Percentiles rank a stretch among this genome's conserved stretches.
Conservation (phyloP, 2,797 vertebrate genomes). For the Fistularia commersonii region DNA sequence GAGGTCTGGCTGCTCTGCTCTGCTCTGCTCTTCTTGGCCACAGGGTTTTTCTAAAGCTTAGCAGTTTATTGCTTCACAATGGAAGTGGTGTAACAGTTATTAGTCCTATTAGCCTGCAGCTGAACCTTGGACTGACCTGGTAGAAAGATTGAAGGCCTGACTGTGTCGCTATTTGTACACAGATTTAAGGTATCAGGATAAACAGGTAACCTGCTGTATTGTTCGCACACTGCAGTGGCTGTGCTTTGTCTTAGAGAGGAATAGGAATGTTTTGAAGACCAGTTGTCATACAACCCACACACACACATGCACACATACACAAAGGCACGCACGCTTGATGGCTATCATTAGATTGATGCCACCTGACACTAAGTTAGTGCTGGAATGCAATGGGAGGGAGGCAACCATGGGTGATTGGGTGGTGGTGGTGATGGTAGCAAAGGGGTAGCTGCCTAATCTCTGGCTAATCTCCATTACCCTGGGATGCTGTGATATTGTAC, state of each 20-base stretch:
- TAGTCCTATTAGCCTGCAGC: slow-evolving; percentile 17
- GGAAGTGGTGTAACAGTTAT: slow-evolving; percentile 26
- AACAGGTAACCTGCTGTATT: slow-evolving; percentile 18
- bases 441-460: slow-evolving; percentile 53
- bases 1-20: slow-evolving; percentile 40
- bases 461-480: slow-evolving; percentile 37
- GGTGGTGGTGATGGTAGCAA: neutral
- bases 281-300: slow-evolving; percentile 48
- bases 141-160: slow-evolving; percentile 38
- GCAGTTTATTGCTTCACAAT: slow-evolving; percentile 5
- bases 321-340: slow-evolving; percentile 67
- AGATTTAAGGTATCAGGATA: slow-evolving; percentile 6
- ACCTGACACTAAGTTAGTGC: slow-evolving; percentile 72
- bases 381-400: slow-evolving; percentile 68
- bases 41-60: slow-evolving; percentile 15
- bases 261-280: slow-evolving; percentile 57
- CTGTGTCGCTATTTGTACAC: slow-evolving; percentile 9
- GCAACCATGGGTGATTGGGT: neutral
- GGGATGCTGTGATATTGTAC: slow-evolving; percentile 7
- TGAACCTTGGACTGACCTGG: slow-evolving; percentile 20
- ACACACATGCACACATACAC: slow-evolving; percentile 41
- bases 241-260: slow-evolving; percentile 12
- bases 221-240: slow-evolving; percentile 17
- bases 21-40: slow-evolving; percentile 14
- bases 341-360: slow-evolving; percentile 73